Evolutionary conservation across 2,113 vertebrate species (phyloP), one percentile per base, ranked within the genome.

Genomic region (Catharus bicknelli): DNA sequence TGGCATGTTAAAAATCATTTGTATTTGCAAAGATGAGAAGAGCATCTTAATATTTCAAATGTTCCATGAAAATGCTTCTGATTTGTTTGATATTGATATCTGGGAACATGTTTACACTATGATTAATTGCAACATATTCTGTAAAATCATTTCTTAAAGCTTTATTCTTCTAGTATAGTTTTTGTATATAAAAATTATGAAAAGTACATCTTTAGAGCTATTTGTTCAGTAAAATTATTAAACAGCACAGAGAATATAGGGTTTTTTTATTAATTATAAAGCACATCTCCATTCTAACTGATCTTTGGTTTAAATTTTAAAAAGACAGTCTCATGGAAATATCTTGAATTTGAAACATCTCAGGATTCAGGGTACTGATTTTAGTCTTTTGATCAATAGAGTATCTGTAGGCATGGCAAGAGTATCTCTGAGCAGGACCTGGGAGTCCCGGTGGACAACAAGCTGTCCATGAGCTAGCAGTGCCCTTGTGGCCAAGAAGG

Each of bases 161-260:
- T 96, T 96, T 97, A 96, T 96, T 96, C 94, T 95, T 96, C 82
- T 96, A 92, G 63, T 69, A 77, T 77, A 61, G 29, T 2, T 95
- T 97, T 96, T 96, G 67, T 96, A 93, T 91, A 93, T 93, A 84
- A 95, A 92, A 95, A 82, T 21, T 63, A 86, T 81, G 59, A 90
- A 82, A 94, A 94, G 21, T 76, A 83, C 55, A 55, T 77, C 48
- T 86, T 68, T 69, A 93, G 87, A 93, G 45, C 76, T 93, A 45
- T 95, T 96, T 96, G 86, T 95, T 92, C 74, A 95, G 92, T 96
- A 95, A 93, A 96, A 81, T 83, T 63, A 86, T 82, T 83, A 75
- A 48, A 85, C 9, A 3, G 74, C 38, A 72, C 74, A 86, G 66
- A 87, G 45, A 75, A 89, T 75, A 66, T 64, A 90, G n/a, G 50